Evolutionary conservation across 2,888 invertebrate species (phyloP), one percentile per base, ranked within the genome.

Genomic region (Pseudeuparius sepicola): DNA sequence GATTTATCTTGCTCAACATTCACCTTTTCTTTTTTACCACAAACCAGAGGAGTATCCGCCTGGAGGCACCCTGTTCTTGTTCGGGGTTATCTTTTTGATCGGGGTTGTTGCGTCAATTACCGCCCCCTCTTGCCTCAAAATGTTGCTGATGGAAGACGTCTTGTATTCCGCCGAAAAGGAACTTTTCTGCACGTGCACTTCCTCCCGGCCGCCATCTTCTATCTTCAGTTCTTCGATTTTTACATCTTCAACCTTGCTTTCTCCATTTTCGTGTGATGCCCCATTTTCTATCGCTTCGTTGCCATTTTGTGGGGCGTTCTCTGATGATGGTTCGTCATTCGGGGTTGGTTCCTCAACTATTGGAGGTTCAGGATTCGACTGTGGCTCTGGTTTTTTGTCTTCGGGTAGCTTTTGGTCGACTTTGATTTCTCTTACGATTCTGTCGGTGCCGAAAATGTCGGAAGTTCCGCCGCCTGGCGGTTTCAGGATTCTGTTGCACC

Each of bases 401-500:
- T 20, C 20, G 6, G 20, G 20, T n/a, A n/a, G n/a, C n/a, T 23
- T 28, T 18, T 27, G 18, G 15, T 31, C 31, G 7, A 31, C 11
- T 4, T 29, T 35, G 10, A 20, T 24, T 18, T 31, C 31, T 7
- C n/a, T n/a, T 20, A n/a, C 7, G 7, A 20, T 20, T 20, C n/a
- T 6, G 18, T 43, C 41, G 10, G 34, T 42, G 6, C 42, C 42
- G 32, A 49, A 49, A 31, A 49, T 46, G 31, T 48, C 44, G 12
- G 49, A 49, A 2, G 49, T 43, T 4, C 43, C 47, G 4, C 49
- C 49, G n/a, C 49, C 49, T 17, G 49, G 49, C 12, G 49, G 49
- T 38, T 49, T 49, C 18, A 49, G 34, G 2, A 48, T 40, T 16
- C 49, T 41, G 34, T 42, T 48, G 40, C 46, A 41, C 34, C 39